A percentile compares a stretch with the other conserved stretches of the same genome.
These are phyloP conservation scores for Characodon lateralis DNA, from an alignment of 2,797 vertebrate genomes.

Conservation along the genomic window DNA sequence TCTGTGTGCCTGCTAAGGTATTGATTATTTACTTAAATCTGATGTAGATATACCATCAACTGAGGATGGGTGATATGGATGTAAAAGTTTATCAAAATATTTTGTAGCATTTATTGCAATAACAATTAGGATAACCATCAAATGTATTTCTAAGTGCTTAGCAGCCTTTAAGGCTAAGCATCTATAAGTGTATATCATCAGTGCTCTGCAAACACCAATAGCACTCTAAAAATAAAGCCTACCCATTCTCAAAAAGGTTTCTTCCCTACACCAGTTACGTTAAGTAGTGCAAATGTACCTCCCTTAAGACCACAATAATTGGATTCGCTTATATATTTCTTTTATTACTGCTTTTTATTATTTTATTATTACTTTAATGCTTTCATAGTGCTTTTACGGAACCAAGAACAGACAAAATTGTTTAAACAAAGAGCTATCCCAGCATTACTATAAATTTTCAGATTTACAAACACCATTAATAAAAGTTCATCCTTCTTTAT, in stretches of 20 bases:
- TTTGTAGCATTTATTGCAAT: neutral
- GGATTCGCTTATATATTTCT: neutral
- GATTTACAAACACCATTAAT: neutral
- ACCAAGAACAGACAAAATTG: neutral
- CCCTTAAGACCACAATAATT: neutral
- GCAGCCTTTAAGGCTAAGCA: neutral
- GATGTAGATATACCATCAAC: neutral
- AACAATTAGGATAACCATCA: too few species aligned
- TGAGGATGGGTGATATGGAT: neutral
- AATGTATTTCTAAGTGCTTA: neutral
- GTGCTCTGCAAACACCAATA: neutral
- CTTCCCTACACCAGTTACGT: neutral
- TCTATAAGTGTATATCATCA: neutral
- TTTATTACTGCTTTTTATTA: too few species aligned
- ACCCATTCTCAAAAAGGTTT: neutral
- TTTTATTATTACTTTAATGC: too few species aligned
- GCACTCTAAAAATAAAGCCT: too few species aligned
- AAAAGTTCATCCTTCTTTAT: neutral
- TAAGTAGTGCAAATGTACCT: neutral
- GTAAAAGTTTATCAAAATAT: neutral
- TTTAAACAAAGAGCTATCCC: neutral
- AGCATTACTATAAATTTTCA: neutral
- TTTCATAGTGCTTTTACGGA: neutral
- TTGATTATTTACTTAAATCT: neutral
- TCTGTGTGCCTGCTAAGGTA: too few species aligned